These are phyloP conservation scores for Meloidogyne chitwoodi DNA, from an alignment of 1,140 invertebrate genomes.

Conservation along the genomic window DNA sequence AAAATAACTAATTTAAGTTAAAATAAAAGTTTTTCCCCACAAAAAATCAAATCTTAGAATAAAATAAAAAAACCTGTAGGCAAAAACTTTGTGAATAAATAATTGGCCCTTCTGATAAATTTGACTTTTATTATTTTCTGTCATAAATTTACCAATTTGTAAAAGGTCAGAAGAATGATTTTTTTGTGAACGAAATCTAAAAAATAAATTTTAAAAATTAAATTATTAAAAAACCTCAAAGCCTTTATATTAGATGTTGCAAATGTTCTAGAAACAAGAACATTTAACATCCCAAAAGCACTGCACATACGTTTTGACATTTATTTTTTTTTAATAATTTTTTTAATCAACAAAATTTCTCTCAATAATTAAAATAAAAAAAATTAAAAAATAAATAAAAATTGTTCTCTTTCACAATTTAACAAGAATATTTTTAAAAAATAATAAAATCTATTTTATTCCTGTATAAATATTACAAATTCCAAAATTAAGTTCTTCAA, in stretches of 20 bases:
- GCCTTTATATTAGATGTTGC: constrained; percentile 2
- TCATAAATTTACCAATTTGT: background rate
- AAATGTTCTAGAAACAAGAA: background rate
- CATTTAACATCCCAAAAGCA: constrained; percentile 5
- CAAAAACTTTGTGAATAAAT: constrained; percentile 52
- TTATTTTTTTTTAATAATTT: background rate
- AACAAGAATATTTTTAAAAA: no score
- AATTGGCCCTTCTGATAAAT: constrained; percentile 37
- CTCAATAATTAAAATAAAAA: background rate
- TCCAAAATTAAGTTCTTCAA: constrained; percentile 65
- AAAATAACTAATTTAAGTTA: no score
- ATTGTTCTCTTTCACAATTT: no score
- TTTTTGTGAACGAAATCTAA: constrained; percentile 14
- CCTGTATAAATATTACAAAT: constrained; percentile 64
- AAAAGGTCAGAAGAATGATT: background rate
- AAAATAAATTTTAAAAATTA: background rate
- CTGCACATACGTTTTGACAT: background rate
- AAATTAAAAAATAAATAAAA: constrained; percentile 23
- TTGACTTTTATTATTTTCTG: background rate
- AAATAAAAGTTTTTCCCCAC: no score
- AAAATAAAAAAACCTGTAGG: constrained; percentile 36
- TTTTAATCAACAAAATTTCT: background rate
- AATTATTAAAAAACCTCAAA: constrained; percentile 8
- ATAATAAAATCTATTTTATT: constrained; percentile 60
- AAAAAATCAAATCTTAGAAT: no score